A percentile compares a stretch with the other conserved stretches of the same genome.
Evolutionary conservation across 2,888 invertebrate species (phyloP).

Genomic region (Parnassius smintheus): DNA sequence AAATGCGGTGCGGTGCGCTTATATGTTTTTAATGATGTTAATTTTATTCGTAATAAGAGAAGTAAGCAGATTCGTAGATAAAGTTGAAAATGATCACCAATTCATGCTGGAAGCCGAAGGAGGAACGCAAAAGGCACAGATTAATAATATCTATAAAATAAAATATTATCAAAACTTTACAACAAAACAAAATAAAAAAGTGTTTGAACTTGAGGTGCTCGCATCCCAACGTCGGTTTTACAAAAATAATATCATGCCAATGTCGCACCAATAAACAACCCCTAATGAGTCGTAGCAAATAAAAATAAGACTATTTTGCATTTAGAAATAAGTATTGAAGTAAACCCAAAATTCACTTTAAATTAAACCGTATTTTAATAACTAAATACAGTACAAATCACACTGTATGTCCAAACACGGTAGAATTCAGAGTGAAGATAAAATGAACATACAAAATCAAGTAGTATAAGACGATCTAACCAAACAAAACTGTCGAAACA

Average conservation of each 20-base stretch:
- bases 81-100: slow-evolving; percentile 23
- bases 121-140: not conserved
- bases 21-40: slow-evolving; percentile 15
- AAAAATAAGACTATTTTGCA: slow-evolving; percentile 33
- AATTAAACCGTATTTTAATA: slow-evolving; percentile 13
- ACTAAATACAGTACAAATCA: slow-evolving; percentile 5
- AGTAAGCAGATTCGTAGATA: slow-evolving; percentile 3
- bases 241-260: slow-evolving; percentile 44
- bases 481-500: slow-evolving; percentile 46
- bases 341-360: slow-evolving; percentile 13
- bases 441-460: slow-evolving; percentile 31
- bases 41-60: slow-evolving; percentile 11
- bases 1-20: slow-evolving; percentile 28
- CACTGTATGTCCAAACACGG: not conserved
- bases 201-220: too few relatives aligned
- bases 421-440: slow-evolving; percentile 16
- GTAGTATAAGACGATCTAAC: slow-evolving; percentile 34
- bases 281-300: slow-evolving; percentile 48
- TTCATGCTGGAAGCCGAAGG: slow-evolving; percentile 19
- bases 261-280: slow-evolving; percentile 42
- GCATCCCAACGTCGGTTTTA: slow-evolving; percentile 3
- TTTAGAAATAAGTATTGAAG: slow-evolving; percentile 8
- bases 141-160: not conserved
- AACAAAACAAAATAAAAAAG: not conserved
- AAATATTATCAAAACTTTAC: not conserved